Evolutionary conservation across 2,113 vertebrate species (phyloP).

Genomic region (Crypturellus undulatus): DNA sequence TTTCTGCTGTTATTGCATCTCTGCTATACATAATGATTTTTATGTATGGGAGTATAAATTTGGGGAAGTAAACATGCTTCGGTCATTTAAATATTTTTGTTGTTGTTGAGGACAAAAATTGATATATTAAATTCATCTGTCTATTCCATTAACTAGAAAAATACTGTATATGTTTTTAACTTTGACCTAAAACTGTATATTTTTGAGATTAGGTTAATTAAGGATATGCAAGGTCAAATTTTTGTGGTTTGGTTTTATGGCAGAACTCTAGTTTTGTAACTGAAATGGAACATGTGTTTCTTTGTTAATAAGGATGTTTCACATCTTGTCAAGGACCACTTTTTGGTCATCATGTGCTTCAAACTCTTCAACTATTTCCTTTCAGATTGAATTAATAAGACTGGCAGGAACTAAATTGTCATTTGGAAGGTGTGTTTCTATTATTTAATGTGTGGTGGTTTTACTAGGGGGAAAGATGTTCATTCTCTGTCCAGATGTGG

Average conservation of each 20-base stretch:
- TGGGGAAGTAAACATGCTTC: background rate
- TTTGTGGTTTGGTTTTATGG: slow-evolving; percentile 66
- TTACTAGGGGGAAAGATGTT: slow-evolving; percentile 94
- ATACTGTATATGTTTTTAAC: background rate
- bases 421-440: slow-evolving; percentile 70
- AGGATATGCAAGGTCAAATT: background rate
- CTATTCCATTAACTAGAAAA: slow-evolving; percentile 8
- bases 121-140: background rate
- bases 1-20: background rate
- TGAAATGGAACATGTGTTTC: slow-evolving; percentile 59
- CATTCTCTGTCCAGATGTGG: slow-evolving; percentile 98
- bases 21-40: background rate
- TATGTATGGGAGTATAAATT: background rate
- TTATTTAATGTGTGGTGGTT: slow-evolving; percentile 71
- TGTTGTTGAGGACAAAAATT: background rate
- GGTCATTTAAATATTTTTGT: slow-evolving; percentile 28
- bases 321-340: slow-evolving; percentile 74
- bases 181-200: background rate
- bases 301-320: slow-evolving; percentile 76
- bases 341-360: slow-evolving; percentile 60
- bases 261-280: slow-evolving; percentile 57
- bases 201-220: slow-evolving; percentile 1
- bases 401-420: slow-evolving; percentile 59
- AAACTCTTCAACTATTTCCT: slow-evolving; percentile 71
- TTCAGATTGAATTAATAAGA: slow-evolving; percentile 78